These are phyloP conservation scores for Baryphthengus martii DNA, from an alignment of 2,113 vertebrate species.

Conservation along the genomic window DNA sequence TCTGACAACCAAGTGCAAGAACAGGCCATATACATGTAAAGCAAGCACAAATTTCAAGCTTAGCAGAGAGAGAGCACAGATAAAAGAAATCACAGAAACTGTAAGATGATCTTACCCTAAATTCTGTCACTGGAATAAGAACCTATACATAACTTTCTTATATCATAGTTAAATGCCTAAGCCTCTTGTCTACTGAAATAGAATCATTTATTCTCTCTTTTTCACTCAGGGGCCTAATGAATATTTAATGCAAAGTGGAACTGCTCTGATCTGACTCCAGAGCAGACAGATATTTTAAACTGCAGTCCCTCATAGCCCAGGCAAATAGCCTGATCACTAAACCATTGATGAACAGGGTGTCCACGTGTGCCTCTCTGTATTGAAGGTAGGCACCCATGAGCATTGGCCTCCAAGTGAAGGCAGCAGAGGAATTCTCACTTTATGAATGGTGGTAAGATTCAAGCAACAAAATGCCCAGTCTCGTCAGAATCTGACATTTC, in stretches of 20 bases:
- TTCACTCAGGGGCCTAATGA: slow-evolving; percentile 13
- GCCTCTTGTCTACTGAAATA: background rate
- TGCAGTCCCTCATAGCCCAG: background rate
- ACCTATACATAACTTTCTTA: background rate
- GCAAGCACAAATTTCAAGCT: background rate
- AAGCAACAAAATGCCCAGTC: background rate
- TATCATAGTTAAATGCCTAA: background rate
- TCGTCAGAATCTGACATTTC: background rate
- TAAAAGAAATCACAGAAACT: background rate
- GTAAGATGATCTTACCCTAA: background rate
- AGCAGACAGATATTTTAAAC: background rate
- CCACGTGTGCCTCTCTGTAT: background rate
- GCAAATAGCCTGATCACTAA: background rate
- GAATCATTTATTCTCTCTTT: background rate
- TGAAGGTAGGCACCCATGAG: background rate
- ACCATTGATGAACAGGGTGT: background rate
- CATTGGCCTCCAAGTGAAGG: background rate
- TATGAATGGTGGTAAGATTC: background rate
- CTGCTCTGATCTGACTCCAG: background rate
- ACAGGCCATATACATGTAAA: background rate
- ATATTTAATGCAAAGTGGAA: slow-evolving; percentile 13
- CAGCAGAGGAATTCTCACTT: background rate
- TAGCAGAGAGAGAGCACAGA: background rate
- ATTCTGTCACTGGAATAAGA: background rate
- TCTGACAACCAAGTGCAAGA: background rate